Conservation (phyloP, 2,888 invertebrate species). For the Agrochola lychnidis region DNA sequence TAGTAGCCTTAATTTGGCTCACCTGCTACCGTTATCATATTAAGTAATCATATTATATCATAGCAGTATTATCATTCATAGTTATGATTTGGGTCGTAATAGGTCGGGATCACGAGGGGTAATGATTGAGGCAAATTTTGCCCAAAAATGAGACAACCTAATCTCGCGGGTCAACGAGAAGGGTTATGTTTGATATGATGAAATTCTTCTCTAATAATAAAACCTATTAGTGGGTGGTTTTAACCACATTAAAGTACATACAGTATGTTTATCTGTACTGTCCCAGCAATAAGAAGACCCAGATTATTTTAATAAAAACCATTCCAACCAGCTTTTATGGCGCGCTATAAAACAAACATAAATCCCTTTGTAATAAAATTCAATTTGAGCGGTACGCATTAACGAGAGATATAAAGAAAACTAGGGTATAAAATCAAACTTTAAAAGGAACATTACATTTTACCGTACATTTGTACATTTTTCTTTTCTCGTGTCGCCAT, state of each 20-base stretch:
- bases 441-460: slow-evolving; percentile 46
- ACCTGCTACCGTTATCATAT: slow-evolving; percentile 30
- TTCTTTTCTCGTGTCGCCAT: background rate
- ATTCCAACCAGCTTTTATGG: slow-evolving; percentile 58
- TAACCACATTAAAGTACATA: slow-evolving; percentile 7
- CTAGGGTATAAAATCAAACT: slow-evolving; percentile 56
- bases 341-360: slow-evolving; percentile 65
- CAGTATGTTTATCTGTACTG: slow-evolving; percentile 1
- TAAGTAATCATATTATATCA: slow-evolving; percentile 27
- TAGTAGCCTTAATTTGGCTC: slow-evolving; percentile 41
- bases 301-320: slow-evolving; percentile 67
- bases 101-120: slow-evolving; percentile 32
- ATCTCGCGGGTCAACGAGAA: slow-evolving; percentile 27
- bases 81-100: slow-evolving; percentile 47
- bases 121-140: slow-evolving; percentile 28
- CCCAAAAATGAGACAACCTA: slow-evolving; percentile 15
- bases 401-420: slow-evolving; percentile 54
- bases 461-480: background rate
- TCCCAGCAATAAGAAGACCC: slow-evolving; percentile 36
- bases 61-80: slow-evolving; percentile 35
- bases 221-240: slow-evolving; percentile 11
- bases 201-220: slow-evolving; percentile 22
- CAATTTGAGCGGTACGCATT: slow-evolving; percentile 66
- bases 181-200: background rate
- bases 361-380: slow-evolving; percentile 66